A percentile compares a stretch with the other conserved stretches of the same genome.
phyloP scores from a whole-genome alignment of 2,797 vertebrate species.

The Percopsis omiscomaycus region DNA sequence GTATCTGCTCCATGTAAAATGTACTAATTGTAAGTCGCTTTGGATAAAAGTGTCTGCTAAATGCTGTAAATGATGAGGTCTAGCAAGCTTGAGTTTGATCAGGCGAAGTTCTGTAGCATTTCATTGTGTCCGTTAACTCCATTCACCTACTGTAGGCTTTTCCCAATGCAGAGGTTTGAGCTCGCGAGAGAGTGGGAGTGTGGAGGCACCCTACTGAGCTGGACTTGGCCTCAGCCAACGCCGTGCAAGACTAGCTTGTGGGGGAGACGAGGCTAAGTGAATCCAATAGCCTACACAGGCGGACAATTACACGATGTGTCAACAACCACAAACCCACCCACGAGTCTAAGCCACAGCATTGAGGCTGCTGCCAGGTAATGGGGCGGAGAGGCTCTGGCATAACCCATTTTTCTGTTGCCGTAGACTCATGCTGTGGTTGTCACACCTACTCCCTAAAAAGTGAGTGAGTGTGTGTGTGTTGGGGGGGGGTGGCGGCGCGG shows the following conservation, averaged over 20 bases:
- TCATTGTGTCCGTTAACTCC: background rate
- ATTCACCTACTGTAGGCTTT: background rate
- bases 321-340: constrained; percentile 31
- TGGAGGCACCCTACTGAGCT: constrained; percentile 14
- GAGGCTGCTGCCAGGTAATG: constrained; percentile 4
- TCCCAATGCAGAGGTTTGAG: background rate
- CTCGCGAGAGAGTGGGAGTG: background rate
- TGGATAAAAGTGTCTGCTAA: no score
- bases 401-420: constrained; percentile 8
- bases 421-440: constrained; percentile 7
- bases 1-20: no score
- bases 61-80: no score
- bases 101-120: no score
- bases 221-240: background rate
- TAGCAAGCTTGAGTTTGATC: no score
- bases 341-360: constrained; percentile 2
- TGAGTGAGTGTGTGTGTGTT: constrained; percentile 4
- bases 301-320: constrained; percentile 24
- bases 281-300: constrained; percentile 23
- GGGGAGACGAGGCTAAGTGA: constrained; percentile 1
- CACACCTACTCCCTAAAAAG: constrained; percentile 3
- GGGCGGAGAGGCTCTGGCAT: constrained; percentile 5
- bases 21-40: no score
- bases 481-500: background rate
- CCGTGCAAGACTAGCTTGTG: constrained; percentile 6